Percentiles rank a stretch among this genome's conserved stretches.
phyloP scores from a whole-genome alignment of 2,888 invertebrate species.

The Nesidiocoris tenuis region DNA sequence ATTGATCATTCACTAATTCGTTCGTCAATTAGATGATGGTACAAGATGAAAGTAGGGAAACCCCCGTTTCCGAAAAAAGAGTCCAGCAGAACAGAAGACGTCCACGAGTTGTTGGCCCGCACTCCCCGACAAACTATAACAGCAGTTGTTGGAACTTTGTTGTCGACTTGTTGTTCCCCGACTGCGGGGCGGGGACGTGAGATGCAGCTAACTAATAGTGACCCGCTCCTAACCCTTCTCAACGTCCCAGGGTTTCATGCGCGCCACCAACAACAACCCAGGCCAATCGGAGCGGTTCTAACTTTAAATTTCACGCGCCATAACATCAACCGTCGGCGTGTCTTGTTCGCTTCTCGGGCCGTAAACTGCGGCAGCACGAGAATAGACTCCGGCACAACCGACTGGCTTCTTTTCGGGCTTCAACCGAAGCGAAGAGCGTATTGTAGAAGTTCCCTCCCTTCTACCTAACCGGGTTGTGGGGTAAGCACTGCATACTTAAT shows the following conservation, averaged over 20 bases:
- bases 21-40: no score
- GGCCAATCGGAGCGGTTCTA: conserved; percentile 4
- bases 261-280: not conserved
- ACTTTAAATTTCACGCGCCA: conserved; percentile 30
- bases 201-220: conserved; percentile 27
- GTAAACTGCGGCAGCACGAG: not conserved
- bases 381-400: no score
- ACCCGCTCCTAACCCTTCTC: conserved; percentile 38
- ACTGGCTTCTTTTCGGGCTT: no score
- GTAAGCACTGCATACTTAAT: no score
- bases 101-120: no score
- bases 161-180: conserved; percentile 27
- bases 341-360: conserved; percentile 16
- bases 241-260: conserved; percentile 5
- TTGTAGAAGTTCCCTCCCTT: no score
- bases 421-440: no score
- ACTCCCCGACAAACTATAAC: not conserved
- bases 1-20: no score
- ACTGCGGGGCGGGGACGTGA: not conserved
- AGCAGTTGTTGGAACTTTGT: conserved; percentile 15
- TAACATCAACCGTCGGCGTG: conserved; percentile 15
- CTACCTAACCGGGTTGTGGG: no score
- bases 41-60: no score
- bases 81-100: no score
- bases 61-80: no score